Conservation (phyloP, 2,888 invertebrate species). For the Tolmerus cingulatus region DNA sequence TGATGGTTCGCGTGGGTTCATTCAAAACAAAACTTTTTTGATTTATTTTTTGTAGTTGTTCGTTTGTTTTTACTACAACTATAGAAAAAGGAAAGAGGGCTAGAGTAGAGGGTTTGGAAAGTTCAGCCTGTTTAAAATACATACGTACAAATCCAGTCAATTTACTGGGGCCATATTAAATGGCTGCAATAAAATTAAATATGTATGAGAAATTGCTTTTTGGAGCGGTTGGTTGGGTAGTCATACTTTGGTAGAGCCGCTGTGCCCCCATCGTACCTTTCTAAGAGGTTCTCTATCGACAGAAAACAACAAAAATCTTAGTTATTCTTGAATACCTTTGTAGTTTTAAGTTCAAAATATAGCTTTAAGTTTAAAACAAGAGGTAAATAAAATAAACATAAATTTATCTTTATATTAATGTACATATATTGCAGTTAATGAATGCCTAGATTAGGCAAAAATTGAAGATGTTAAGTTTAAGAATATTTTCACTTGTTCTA, state of each 20-base stretch:
- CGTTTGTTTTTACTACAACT: neutral
- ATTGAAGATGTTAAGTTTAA: too few relatives aligned
- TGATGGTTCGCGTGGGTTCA: too few relatives aligned
- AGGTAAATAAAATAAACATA: too few relatives aligned
- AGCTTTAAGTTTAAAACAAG: too few relatives aligned
- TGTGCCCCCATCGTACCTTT: neutral
- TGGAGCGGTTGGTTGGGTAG: neutral
- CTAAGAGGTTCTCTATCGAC: neutral
- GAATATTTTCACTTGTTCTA: too few relatives aligned
- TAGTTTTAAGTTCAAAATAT: too few relatives aligned
- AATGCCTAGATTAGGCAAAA: too few relatives aligned
- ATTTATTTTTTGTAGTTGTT: neutral
- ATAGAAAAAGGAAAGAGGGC: neutral
- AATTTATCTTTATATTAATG: too few relatives aligned
- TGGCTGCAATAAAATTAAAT: conserved; percentile 31
- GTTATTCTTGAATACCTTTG: neutral
- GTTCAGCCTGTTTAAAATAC: neutral
- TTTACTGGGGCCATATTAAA: neutral
- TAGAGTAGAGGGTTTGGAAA: neutral
- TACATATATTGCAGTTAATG: too few relatives aligned
- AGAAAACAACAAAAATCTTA: neutral
- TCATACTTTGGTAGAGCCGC: too few relatives aligned
- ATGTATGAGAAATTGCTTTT: conserved; percentile 3
- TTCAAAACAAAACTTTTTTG: too few relatives aligned
- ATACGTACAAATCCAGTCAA: neutral